Conservation (phyloP, 2,113 vertebrate species). For the Tyrannus savana region DNA sequence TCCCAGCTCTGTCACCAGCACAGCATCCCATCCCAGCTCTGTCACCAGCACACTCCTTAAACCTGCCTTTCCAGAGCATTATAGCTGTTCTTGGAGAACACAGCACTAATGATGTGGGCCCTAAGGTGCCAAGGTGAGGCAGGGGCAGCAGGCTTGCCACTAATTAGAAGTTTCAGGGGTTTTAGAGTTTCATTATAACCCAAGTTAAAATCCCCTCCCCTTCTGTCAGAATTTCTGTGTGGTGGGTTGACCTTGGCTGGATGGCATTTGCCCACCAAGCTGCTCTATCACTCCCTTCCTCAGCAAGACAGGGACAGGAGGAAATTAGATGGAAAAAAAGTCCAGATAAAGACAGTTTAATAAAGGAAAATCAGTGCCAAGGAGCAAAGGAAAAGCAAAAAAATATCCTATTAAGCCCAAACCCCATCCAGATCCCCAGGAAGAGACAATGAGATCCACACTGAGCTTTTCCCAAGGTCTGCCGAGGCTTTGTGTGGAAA, state of each 20-base stretch:
- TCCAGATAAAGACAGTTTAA: background rate
- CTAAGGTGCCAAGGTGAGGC: background rate
- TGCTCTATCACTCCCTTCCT: background rate
- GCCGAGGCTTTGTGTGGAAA: background rate
- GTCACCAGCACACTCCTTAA: background rate
- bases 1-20: too few relatives aligned
- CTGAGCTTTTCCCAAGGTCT: background rate
- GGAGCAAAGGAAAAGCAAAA: background rate
- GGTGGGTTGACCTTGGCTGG: background rate
- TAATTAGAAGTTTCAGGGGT: background rate
- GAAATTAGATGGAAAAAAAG: background rate
- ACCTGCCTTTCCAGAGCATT: too few relatives aligned
- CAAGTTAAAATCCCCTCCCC: fast-evolving
- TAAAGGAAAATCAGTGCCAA: background rate
- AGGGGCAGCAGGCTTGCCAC: background rate
- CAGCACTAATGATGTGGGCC: background rate
- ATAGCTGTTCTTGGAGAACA: fast-evolving
- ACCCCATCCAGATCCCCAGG: background rate
- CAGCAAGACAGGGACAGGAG: background rate
- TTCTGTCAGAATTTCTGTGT: background rate
- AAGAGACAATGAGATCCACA: fast-evolving
- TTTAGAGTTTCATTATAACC: background rate
- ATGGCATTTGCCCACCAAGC: background rate
- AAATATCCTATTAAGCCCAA: background rate
- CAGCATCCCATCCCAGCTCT: too few relatives aligned